Evolutionary conservation across 1,140 invertebrate species (phyloP).

Genomic region (Bombus waltoni): DNA sequence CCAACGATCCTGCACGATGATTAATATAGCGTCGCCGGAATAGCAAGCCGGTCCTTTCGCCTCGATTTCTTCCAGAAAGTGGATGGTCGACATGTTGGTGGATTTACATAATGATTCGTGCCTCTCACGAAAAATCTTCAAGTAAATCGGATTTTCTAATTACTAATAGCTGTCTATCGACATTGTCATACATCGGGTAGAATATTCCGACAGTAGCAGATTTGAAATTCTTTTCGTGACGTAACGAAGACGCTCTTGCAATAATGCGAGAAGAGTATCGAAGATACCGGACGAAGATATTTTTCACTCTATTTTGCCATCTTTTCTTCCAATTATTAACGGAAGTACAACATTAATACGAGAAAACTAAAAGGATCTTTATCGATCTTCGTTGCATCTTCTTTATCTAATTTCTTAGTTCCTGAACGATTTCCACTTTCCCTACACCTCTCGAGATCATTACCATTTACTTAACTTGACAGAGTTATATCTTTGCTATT

Average conservation of each 20-base stretch:
- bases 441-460: not conserved
- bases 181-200: not conserved
- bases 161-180: not conserved
- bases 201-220: not conserved
- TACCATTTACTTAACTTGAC: not conserved
- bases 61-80: not conserved
- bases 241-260: too few relatives aligned
- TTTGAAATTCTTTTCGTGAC: not conserved
- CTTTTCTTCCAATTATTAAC: not conserved
- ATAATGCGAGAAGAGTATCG: not conserved
- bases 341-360: not conserved
- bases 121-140: not conserved
- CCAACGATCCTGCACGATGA: slow-evolving; percentile 43
- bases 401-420: not conserved
- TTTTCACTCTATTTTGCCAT: not conserved
- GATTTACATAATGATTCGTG: slow-evolving; percentile 25
- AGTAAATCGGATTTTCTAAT: slow-evolving; percentile 27
- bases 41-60: not conserved
- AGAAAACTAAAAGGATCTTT: not conserved
- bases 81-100: not conserved
- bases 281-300: not conserved
- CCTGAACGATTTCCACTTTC: not conserved
- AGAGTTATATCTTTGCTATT: not conserved
- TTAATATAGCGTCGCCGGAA: slow-evolving; percentile 50
- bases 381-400: not conserved